A percentile compares a stretch with the other conserved stretches of the same genome.
Evolutionary conservation across 92 coral and sea anemone genomes (phyloP).

Genomic region (Siderastrea siderea): DNA sequence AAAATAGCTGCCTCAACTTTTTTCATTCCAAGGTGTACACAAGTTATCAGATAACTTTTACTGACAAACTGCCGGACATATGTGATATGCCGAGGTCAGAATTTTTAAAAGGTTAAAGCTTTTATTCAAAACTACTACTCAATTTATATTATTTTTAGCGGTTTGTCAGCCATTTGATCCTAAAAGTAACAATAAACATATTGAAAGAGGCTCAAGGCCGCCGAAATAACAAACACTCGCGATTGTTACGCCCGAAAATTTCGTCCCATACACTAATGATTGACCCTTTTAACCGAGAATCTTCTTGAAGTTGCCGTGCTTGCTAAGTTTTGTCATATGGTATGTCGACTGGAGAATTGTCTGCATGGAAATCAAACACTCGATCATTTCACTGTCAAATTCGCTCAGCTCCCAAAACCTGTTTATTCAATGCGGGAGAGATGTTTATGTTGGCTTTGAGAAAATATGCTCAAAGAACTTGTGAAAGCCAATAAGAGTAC

Average conservation of each 20-base stretch:
- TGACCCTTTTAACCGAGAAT: neutral
- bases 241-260: neutral
- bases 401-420: slow-evolving; percentile 4
- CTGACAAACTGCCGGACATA: neutral
- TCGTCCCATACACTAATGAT: neutral
- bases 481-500: slow-evolving; percentile 10
- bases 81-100: slow-evolving; percentile 17
- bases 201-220: neutral
- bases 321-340: neutral
- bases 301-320: neutral
- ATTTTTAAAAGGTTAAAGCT: slow-evolving; percentile 10
- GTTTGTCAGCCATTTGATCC: neutral
- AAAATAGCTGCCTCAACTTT: neutral
- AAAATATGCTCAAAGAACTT: neutral
- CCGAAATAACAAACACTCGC: neutral
- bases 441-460: slow-evolving; percentile 18
- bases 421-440: slow-evolving; percentile 45
- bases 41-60: neutral
- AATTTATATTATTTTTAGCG: neutral
- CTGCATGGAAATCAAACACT: neutral
- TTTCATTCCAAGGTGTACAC: neutral
- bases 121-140: neutral
- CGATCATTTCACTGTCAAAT: neutral
- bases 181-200: neutral
- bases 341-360: neutral